Percentiles rank a stretch among this genome's conserved stretches.
Conservation (phyloP, 2,888 invertebrate genomes). For the Drosophila ezoana region DNA sequence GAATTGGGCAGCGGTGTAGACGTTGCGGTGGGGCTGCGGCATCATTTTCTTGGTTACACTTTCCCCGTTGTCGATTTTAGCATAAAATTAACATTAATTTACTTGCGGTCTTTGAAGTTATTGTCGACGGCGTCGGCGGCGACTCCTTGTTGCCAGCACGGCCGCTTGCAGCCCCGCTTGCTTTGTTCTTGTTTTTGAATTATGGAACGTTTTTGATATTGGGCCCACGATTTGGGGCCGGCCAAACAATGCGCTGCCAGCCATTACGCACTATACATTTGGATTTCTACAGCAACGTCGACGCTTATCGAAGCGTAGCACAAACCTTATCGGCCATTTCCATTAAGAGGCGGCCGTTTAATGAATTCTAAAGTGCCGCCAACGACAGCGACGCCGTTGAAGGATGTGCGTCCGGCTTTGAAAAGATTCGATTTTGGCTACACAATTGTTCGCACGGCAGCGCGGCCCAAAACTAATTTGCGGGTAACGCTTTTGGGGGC, state of each 20-base stretch:
- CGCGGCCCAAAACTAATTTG: constrained; percentile 71
- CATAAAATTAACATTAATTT: constrained; percentile 81
- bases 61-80: constrained; percentile 71
- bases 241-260: constrained; percentile 66
- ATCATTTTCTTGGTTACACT: constrained; percentile 64
- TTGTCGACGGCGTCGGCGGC: constrained; percentile 46
- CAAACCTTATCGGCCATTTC: constrained; percentile 80
- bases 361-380: constrained; percentile 75
- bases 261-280: constrained; percentile 63
- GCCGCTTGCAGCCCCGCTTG: constrained; percentile 23
- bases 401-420: constrained; percentile 73
- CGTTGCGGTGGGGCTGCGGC: constrained; percentile 44
- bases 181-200: constrained; percentile 78
- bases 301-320: constrained; percentile 78
- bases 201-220: constrained; percentile 74
- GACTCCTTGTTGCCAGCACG: constrained; percentile 32
- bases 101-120: constrained; percentile 81
- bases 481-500: constrained; percentile 76
- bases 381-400: constrained; percentile 51
- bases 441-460: constrained; percentile 78
- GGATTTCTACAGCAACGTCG: constrained; percentile 40
- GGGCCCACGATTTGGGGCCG: constrained; percentile 54
- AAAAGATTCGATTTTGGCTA: constrained; percentile 79
- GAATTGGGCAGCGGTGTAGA: constrained; percentile 44
- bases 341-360: constrained; percentile 80